Evolutionary conservation across 2,113 vertebrate species (phyloP).

Genomic region (Rhineura floridana): DNA sequence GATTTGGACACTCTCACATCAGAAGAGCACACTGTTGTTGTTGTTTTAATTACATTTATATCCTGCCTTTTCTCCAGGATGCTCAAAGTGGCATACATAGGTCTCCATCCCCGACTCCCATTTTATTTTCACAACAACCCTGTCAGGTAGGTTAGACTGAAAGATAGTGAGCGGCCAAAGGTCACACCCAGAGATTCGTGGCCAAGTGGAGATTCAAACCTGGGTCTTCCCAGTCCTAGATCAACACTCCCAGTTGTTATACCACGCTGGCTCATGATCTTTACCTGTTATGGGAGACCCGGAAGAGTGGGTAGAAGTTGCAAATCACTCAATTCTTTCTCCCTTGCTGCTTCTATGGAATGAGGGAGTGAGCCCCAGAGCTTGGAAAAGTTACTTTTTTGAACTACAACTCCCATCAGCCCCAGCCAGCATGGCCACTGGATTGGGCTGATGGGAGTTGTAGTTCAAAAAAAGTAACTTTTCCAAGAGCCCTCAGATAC

Average conservation of each 20-base stretch:
- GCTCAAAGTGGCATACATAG: background rate
- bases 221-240: background rate
- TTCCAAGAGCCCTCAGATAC: background rate
- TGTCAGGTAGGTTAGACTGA: conserved; percentile 16
- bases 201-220: background rate
- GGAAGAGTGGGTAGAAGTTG: no score
- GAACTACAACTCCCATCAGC: no score
- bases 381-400: no score
- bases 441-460: background rate
- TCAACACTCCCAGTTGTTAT: background rate
- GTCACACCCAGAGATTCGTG: no score
- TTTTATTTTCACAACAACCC: background rate
- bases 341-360: background rate
- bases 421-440: no score
- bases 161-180: background rate
- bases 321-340: background rate
- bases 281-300: background rate
- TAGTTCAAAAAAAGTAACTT: no score
- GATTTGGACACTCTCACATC: background rate
- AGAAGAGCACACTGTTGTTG: background rate
- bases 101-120: background rate
- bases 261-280: background rate
- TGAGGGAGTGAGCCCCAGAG: background rate
- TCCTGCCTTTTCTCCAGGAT: background rate
- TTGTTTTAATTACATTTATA: background rate